phyloP scores from a whole-genome alignment of 2,888 invertebrate species.

The Macrostomum cliftonense region DNA sequence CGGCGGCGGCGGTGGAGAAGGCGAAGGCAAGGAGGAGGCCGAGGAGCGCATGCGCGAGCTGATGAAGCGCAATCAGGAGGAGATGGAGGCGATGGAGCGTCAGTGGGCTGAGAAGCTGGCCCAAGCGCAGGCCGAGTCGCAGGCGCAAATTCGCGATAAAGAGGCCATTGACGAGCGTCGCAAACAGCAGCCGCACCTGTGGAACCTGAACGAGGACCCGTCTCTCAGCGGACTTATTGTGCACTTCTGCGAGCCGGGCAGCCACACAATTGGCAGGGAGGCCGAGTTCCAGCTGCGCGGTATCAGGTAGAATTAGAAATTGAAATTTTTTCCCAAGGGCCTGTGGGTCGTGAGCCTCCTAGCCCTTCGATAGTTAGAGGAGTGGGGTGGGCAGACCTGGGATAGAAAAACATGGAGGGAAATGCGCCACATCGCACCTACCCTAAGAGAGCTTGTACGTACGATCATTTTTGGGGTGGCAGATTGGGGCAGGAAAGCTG shows the following conservation, averaged over 20 bases:
- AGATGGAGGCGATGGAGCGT: constrained; percentile 19
- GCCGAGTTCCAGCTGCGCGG: neutral
- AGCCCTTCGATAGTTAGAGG: too few species aligned
- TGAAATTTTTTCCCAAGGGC: too few species aligned
- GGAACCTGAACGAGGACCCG: constrained; percentile 21
- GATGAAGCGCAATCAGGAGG: constrained; percentile 19
- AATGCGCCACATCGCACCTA: too few species aligned
- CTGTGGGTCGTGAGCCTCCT: too few species aligned
- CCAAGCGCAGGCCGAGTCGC: neutral
- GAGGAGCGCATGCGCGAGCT: constrained; percentile 19
- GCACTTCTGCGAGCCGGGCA: constrained; percentile 24
- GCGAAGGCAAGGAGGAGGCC: constrained; percentile 23
- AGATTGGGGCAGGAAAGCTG: too few species aligned
- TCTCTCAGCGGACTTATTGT: constrained; percentile 22
- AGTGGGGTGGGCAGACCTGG: too few species aligned
- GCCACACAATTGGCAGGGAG: neutral
- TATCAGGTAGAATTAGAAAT: neutral
- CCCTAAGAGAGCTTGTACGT: too few species aligned
- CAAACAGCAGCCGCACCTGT: constrained; percentile 16
- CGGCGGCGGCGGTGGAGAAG: neutral
- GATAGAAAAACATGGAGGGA: too few species aligned
- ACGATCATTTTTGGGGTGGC: too few species aligned
- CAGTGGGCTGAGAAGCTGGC: constrained; percentile 20
- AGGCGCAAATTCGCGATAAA: neutral
- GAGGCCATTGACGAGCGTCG: constrained; percentile 12